These are phyloP conservation scores for Drosophila anomelani DNA, from an alignment of 2,888 invertebrate genomes.

Conservation along the genomic window DNA sequence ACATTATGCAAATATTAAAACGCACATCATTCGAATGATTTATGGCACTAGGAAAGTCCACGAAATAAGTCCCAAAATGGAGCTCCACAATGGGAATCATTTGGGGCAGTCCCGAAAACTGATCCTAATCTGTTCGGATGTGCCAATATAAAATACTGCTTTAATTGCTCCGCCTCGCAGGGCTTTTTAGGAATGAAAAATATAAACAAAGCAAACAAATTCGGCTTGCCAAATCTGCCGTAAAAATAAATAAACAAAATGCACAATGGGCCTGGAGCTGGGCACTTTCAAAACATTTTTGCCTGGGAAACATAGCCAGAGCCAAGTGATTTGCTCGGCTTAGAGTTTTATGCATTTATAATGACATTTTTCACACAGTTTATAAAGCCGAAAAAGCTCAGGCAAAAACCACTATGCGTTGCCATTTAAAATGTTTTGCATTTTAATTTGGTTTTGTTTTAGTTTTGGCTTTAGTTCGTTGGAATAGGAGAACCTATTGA, in stretches of 20 bases:
- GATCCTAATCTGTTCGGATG: conserved; percentile 40
- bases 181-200: conserved; percentile 1
- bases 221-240: conserved; percentile 40
- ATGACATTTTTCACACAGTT: conserved; percentile 72
- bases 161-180: conserved; percentile 33
- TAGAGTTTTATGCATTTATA: conserved; percentile 62
- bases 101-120: conserved; percentile 22
- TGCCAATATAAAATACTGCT: conserved; percentile 61
- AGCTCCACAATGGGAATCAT: conserved; percentile 34
- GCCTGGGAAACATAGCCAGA: conserved; percentile 51
- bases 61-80: conserved; percentile 24
- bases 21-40: conserved; percentile 39
- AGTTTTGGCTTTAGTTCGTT: not conserved
- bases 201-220: conserved; percentile 27
- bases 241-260: conserved; percentile 39
- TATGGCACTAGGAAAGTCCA: conserved; percentile 10
- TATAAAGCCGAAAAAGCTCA: conserved; percentile 49
- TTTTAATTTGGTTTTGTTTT: conserved; percentile 55
- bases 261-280: conserved; percentile 43
- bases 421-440: conserved; percentile 56
- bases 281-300: conserved; percentile 54
- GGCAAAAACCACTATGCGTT: conserved; percentile 23
- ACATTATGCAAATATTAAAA: conserved; percentile 49
- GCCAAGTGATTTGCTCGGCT: conserved; percentile 37
- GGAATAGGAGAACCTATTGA: conserved; percentile 20